Evolutionary conservation across 2,113 vertebrate species (phyloP).

Genomic region (Promerops cafer): DNA sequence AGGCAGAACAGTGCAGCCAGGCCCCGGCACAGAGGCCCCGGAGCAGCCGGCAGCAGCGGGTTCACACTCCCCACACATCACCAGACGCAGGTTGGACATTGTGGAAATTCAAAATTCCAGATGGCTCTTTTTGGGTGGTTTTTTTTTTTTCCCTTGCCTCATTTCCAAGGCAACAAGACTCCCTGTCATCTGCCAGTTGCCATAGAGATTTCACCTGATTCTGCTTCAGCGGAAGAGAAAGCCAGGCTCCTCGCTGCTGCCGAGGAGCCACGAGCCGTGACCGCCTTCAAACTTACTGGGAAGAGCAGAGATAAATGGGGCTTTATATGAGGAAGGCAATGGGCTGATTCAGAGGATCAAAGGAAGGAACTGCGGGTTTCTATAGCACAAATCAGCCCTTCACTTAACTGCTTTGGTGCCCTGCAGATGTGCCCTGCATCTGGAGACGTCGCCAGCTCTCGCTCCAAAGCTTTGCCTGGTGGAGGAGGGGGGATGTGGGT

Average conservation of each 20-base stretch:
- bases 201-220: constrained; percentile 74
- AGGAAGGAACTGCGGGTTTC: constrained; percentile 28
- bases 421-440: constrained; percentile 24
- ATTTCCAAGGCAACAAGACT: constrained; percentile 73
- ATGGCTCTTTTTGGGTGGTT: constrained; percentile 30
- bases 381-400: constrained; percentile 41
- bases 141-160: constrained; percentile 49
- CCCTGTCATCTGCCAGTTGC: constrained; percentile 71
- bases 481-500: neutral
- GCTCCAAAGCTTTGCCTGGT: neutral
- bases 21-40: rapidly evolving
- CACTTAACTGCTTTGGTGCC: constrained; percentile 32
- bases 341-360: constrained; percentile 47
- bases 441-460: neutral
- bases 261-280: neutral
- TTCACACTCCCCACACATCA: neutral
- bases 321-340: constrained; percentile 33
- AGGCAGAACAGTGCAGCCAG: neutral
- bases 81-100: neutral
- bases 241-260: neutral
- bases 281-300: constrained; percentile 21
- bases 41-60: neutral
- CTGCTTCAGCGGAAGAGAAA: constrained; percentile 51
- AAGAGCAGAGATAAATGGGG: constrained; percentile 18
- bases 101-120: constrained; percentile 54